phyloP scores from a whole-genome alignment of 2,888 invertebrate species.

The Aromia moschata region DNA sequence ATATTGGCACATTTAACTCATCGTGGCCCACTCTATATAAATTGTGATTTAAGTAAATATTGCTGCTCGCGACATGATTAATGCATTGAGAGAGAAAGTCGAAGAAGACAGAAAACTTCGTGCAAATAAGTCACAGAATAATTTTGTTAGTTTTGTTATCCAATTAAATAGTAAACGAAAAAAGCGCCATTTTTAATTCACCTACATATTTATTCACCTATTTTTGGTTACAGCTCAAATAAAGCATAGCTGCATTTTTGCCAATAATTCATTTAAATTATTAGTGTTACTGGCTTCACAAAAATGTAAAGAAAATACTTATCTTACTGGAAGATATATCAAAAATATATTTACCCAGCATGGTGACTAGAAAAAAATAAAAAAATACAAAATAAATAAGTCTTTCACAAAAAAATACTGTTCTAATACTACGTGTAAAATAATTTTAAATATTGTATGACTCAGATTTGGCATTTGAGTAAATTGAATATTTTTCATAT shows the following conservation, averaged over 20 bases:
- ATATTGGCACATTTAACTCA: no score
- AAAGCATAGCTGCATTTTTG: background rate
- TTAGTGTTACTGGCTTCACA: constrained; percentile 26
- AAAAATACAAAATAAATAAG: constrained; percentile 36
- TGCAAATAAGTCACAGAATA: background rate
- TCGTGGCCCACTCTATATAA: no score
- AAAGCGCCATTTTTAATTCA: background rate
- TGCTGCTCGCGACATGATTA: no score
- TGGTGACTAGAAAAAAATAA: constrained; percentile 46
- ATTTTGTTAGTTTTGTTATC: constrained; percentile 4
- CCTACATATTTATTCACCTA: background rate
- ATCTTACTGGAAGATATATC: constrained; percentile 38
- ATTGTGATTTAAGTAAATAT: no score
- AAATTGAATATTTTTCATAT: background rate
- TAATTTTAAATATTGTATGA: background rate
- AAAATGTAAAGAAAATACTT: constrained; percentile 33
- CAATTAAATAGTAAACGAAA: background rate
- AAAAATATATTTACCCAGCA: constrained; percentile 47
- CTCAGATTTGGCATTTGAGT: background rate
- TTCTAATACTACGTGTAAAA: background rate
- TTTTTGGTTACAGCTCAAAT: background rate
- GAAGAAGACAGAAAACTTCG: background rate
- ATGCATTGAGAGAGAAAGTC: no score
- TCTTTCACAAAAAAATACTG: background rate
- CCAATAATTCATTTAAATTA: constrained; percentile 9